Evolutionary conservation across 2,888 invertebrate species (phyloP).

Genomic region (Bombylius discolor): DNA sequence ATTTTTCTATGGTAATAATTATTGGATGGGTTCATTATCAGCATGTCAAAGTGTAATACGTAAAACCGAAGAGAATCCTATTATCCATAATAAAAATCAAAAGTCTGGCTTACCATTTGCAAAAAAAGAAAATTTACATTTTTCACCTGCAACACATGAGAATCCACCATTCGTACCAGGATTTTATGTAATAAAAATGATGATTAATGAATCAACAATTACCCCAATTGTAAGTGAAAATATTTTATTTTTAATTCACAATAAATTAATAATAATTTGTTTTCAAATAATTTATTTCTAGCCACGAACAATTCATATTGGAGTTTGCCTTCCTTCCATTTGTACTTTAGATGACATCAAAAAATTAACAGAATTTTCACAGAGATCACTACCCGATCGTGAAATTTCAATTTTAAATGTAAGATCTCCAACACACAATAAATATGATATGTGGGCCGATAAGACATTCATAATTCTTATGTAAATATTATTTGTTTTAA

Average conservation of each 20-base stretch:
- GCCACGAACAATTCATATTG: slow-evolving; percentile 59
- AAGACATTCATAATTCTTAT: slow-evolving; percentile 55
- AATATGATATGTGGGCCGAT: slow-evolving; percentile 52
- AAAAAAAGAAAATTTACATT: slow-evolving; percentile 24
- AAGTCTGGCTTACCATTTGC: slow-evolving; percentile 32
- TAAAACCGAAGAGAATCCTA: background rate
- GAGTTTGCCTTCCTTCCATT: slow-evolving; percentile 58
- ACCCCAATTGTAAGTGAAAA: slow-evolving; percentile 25
- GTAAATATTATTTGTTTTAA: slow-evolving; percentile 38
- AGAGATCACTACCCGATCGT: slow-evolving; percentile 36
- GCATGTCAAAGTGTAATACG: slow-evolving; percentile 46
- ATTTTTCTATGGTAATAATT: slow-evolving; percentile 72
- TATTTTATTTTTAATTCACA: background rate
- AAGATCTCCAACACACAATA: slow-evolving; percentile 52
- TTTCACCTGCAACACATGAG: slow-evolving; percentile 28
- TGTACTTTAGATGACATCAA: slow-evolving; percentile 53
- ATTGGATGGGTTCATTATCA: slow-evolving; percentile 64
- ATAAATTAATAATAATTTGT: no score
- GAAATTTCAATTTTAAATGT: slow-evolving; percentile 49
- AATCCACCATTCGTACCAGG: slow-evolving; percentile 53
- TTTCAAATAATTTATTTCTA: slow-evolving; percentile 22
- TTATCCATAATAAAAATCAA: background rate
- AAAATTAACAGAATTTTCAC: slow-evolving; percentile 42
- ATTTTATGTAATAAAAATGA: slow-evolving; percentile 51
- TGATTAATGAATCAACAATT: slow-evolving; percentile 38